Evolutionary conservation across 64 coral and sea anemone species (phyloP).

Genomic region (Montipora sp.): DNA sequence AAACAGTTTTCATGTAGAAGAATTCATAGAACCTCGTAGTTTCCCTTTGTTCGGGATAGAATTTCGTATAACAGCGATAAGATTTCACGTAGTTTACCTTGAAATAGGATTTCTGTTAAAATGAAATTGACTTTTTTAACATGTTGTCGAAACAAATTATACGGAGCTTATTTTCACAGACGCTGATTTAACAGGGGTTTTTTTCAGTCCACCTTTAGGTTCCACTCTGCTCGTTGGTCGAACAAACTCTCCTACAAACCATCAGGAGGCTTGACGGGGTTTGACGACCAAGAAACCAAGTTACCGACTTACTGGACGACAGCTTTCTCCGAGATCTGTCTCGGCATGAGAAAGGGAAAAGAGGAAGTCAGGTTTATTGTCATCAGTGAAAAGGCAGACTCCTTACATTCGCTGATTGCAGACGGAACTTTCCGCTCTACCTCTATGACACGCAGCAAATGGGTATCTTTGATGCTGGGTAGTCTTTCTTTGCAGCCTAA

Average conservation of each 20-base stretch:
- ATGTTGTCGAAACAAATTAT: not conserved
- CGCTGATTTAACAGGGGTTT: not conserved
- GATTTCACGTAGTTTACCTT: too few relatives aligned
- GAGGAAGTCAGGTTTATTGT: conserved; percentile 12
- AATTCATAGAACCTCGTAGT: too few relatives aligned
- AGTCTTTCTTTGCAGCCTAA: conserved; percentile 5
- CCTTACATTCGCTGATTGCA: conserved; percentile 46
- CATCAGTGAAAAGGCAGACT: not conserved
- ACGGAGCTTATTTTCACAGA: too few relatives aligned
- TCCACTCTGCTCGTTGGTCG: conserved; percentile 32
- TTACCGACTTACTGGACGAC: conserved; percentile 71
- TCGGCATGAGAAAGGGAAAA: conserved; percentile 63
- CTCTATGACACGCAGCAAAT: not conserved
- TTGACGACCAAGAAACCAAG: conserved; percentile 72
- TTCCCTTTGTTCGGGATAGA: too few relatives aligned
- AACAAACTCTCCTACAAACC: conserved; percentile 59
- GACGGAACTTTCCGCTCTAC: not conserved
- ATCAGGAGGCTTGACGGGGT: conserved; percentile 57
- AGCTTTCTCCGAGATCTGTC: conserved; percentile 68
- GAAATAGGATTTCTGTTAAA: not conserved
- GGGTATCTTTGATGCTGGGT: conserved; percentile 39
- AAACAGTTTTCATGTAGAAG: too few relatives aligned
- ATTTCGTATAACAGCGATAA: too few relatives aligned
- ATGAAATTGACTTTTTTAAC: not conserved
- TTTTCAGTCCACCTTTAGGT: conserved; percentile 49